Base-by-base conservation (phyloP, 2,113 vertebrate genomes). In the Dasyornis broadbenti region DNA sequence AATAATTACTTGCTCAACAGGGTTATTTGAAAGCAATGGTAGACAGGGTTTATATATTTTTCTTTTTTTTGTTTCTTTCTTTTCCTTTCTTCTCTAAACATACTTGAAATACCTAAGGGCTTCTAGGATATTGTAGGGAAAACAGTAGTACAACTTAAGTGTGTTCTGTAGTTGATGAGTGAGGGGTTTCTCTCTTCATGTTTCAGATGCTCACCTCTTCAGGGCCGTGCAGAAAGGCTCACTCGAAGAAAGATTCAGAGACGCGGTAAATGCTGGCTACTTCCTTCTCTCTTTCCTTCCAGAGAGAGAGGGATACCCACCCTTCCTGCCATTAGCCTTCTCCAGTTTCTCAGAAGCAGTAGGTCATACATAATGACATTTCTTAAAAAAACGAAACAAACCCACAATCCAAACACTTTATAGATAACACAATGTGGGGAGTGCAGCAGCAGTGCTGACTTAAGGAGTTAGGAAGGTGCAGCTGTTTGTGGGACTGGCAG, bases 301-400 rank as follows among this genome's bases (percentile, higher is more conserved):
- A 89, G 64, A 64, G 18, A 44, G 8, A 78, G 60, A 28, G n/a
- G 39, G 64, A 63, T 78, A 82, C 39, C 90, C 88, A 79, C 82
- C 85, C 90, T 93, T 93, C 93, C 93, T 92, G 89, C 70, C 44
- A 14, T 92, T 88, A 89, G 66, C 75, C 31, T 82, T 44, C 63
- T 69, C 82, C 80, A 79, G 33, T 75, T 94, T 82, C 78, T 71
- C 56, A 71, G 47, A 79, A 30, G 54, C 59, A 57, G 57, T 39
- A 77, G 50, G 60, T 75, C 77, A 81, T 28, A 40, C 3, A 4
- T 39, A 65, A 72, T n/a, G 35, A 28, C 31, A 37, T 52, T 94
- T 83, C n/a, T 57, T 18, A 27, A 64, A 75, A 60, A 44, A 14
- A 2, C 7, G 6, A 35, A 52, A 10, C 7, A 12, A 69, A 50